A percentile compares a stretch with the other conserved stretches of the same genome.
phyloP scores from a whole-genome alignment of 92 coral and sea anemone genomes.

The Blastomussa wellsi region DNA sequence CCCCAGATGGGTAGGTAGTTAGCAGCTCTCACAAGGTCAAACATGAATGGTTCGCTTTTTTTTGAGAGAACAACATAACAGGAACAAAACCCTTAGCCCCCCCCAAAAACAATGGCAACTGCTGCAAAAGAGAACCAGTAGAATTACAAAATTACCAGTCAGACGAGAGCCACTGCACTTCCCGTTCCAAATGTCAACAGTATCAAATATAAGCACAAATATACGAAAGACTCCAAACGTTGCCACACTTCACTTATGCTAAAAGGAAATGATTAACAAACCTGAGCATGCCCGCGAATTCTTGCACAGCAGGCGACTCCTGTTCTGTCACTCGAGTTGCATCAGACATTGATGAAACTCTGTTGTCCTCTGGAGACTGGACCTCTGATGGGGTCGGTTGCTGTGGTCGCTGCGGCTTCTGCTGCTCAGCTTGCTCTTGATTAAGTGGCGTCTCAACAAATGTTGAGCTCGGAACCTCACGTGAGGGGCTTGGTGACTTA shows the following conservation, averaged over 20 bases:
- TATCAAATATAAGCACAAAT: no score
- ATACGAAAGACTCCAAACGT: no score
- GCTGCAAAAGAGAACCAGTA: no score
- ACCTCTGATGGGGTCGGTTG: conserved; percentile 34
- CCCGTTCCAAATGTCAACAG: no score
- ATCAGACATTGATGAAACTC: conserved; percentile 68
- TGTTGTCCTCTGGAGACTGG: conserved; percentile 68
- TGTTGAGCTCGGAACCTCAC: conserved; percentile 85
- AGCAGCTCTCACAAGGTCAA: neutral
- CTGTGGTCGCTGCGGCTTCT: conserved; percentile 4
- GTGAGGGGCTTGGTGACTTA: conserved; percentile 52
- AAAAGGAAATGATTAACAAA: conserved; percentile 20
- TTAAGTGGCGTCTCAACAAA: conserved; percentile 44
- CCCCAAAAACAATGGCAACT: no score
- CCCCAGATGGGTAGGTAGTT: neutral
- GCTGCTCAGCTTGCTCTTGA: conserved; percentile 8
- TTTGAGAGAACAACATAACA: no score
- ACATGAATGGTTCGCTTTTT: no score
- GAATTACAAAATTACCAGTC: no score
- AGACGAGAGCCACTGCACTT: no score
- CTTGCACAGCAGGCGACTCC: conserved; percentile 38
- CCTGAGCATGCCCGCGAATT: conserved; percentile 51
- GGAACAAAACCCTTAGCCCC: no score
- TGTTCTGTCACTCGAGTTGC: conserved; percentile 20
- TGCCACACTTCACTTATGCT: no score